These are phyloP conservation scores for Thymelicus acteon DNA, from an alignment of 2,888 invertebrate species.

Conservation along the genomic window DNA sequence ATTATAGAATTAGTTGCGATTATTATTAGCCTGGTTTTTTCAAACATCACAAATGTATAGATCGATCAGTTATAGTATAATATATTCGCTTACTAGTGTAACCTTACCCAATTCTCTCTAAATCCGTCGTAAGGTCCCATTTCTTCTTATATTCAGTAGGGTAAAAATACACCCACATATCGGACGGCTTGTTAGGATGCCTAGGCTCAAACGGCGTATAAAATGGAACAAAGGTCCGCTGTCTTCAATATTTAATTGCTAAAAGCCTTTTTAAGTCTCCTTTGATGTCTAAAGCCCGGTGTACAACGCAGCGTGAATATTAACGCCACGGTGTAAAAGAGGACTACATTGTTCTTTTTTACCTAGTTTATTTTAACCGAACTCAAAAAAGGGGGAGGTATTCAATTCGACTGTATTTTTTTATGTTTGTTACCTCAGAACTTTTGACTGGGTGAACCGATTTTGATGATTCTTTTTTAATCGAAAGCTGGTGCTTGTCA, in stretches of 20 bases:
- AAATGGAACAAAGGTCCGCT: slow-evolving; percentile 32
- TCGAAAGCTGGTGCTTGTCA: too few species aligned
- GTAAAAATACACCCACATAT: neutral
- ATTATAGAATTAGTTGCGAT: too few species aligned
- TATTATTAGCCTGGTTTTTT: too few species aligned
- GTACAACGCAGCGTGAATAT: slow-evolving; percentile 31
- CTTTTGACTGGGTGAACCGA: too few species aligned
- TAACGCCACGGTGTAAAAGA: slow-evolving; percentile 9
- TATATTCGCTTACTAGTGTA: neutral
- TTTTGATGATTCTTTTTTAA: too few species aligned
- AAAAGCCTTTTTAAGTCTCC: slow-evolving; percentile 37
- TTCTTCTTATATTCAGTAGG: neutral
- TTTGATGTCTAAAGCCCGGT: slow-evolving; percentile 37
- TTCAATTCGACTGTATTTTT: too few species aligned
- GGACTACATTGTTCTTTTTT: neutral
- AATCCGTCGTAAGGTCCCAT: neutral
- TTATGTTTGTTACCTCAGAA: too few species aligned
- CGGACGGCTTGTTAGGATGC: neutral
- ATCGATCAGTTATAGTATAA: too few species aligned
- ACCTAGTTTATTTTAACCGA: too few species aligned
- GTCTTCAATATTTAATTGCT: slow-evolving; percentile 39
- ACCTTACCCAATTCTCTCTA: neutral
- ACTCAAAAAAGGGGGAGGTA: too few species aligned
- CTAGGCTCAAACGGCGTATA: slow-evolving; percentile 29
- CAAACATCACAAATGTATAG: too few species aligned